Evolutionary conservation across 2,797 vertebrate genomes (phyloP).

Genomic region (Poeciliopsis infans): DNA sequence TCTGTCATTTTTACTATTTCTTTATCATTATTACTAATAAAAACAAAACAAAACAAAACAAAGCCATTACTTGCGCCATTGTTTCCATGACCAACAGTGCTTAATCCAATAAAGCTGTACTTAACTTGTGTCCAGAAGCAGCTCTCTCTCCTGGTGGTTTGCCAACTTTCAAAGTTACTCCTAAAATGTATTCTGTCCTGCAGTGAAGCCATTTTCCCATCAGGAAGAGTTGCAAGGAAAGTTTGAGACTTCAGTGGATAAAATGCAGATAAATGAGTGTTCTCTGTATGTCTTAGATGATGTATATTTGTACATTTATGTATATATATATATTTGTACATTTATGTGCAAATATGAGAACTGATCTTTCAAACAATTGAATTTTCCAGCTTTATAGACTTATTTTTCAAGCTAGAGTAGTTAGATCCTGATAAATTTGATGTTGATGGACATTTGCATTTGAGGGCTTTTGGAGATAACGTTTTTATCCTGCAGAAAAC

Average conservation of each 20-base stretch:
- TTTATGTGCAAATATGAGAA: background rate
- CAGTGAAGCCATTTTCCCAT: conserved; percentile 40
- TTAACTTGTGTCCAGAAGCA: background rate
- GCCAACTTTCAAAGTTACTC: background rate
- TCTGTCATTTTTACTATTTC: conserved; percentile 31
- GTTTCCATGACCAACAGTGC: background rate
- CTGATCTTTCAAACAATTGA: conserved; percentile 13
- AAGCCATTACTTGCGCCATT: background rate
- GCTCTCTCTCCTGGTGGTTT: background rate
- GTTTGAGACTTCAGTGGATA: background rate
- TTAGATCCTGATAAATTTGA: background rate
- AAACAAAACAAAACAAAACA: background rate
- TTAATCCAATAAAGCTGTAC: background rate
- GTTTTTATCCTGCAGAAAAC: conserved; percentile 1
- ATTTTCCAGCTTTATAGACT: conserved; percentile 8
- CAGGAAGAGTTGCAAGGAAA: conserved; percentile 30
- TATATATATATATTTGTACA: conserved; percentile 7
- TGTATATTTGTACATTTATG: conserved; percentile 10
- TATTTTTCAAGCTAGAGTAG: background rate
- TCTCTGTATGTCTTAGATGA: conserved; percentile 17
- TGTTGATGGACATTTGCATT: background rate
- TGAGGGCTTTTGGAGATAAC: background rate
- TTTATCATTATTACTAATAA: conserved; percentile 33
- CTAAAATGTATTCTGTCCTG: background rate
- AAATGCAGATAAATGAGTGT: background rate